A percentile compares a stretch with the other conserved stretches of the same genome.
These are phyloP conservation scores for Microplitis deprimator DNA, from an alignment of 2,888 invertebrate genomes.

Conservation along the genomic window DNA sequence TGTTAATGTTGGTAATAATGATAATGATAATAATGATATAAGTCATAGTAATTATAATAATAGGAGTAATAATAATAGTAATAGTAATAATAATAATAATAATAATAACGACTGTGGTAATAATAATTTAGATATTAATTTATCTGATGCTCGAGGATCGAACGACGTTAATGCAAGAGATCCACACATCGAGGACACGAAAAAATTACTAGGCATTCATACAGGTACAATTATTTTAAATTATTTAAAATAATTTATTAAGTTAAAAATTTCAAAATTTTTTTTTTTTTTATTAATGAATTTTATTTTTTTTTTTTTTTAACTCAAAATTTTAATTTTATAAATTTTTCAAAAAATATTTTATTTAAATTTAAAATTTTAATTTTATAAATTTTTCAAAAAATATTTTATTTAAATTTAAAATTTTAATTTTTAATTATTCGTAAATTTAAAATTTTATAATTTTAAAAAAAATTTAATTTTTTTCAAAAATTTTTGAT, in stretches of 20 bases:
- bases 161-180: neutral
- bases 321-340: too few species aligned
- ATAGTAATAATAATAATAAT: neutral
- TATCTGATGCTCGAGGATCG: neutral
- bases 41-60: neutral
- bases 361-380: too few species aligned
- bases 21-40: neutral
- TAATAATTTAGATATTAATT: neutral
- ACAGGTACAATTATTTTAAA: neutral
- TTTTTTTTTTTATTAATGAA: neutral
- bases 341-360: too few species aligned
- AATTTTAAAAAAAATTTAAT: too few species aligned
- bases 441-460: too few species aligned
- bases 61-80: neutral
- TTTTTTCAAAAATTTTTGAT: too few species aligned
- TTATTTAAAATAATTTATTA: too few species aligned
- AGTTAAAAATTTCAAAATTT: too few species aligned
- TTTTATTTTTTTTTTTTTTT: too few species aligned
- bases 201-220: neutral
- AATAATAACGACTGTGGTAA: constrained; percentile 13
- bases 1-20: constrained; percentile 1
- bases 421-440: too few species aligned
- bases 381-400: too few species aligned
- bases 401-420: too few species aligned
- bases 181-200: neutral